Percentiles rank a stretch among this genome's conserved stretches.
Evolutionary conservation across 2,888 invertebrate species (phyloP).

Genomic region (Ellobium chinense): DNA sequence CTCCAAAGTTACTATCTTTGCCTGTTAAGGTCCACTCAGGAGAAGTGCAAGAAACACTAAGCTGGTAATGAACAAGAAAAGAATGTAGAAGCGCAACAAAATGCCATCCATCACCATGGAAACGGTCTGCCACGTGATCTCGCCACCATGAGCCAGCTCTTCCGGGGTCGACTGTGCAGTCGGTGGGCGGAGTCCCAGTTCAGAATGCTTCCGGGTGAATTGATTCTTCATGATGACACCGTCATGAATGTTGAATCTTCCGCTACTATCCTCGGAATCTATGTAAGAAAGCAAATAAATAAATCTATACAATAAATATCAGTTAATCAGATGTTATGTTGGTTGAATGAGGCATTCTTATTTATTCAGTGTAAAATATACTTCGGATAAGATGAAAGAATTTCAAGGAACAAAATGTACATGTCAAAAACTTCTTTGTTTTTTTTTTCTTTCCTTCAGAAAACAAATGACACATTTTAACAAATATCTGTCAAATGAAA

Average conservation of each 20-base stretch:
- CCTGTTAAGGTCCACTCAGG: background rate
- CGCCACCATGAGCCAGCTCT: background rate
- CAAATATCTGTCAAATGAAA: too few relatives aligned
- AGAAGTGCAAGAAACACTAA: background rate
- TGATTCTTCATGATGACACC: background rate
- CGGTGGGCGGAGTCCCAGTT: conserved; percentile 3
- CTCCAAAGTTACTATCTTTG: too few relatives aligned
- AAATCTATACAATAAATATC: too few relatives aligned
- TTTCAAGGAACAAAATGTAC: too few relatives aligned
- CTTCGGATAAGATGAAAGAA: too few relatives aligned
- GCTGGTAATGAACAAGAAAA: background rate
- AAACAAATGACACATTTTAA: too few relatives aligned
- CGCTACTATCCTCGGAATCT: background rate
- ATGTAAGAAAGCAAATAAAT: background rate
- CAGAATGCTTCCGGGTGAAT: background rate
- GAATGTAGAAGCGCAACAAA: background rate
- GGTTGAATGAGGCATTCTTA: too few relatives aligned
- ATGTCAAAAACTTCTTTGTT: too few relatives aligned
- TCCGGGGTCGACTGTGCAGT: background rate
- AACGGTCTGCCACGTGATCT: conserved; percentile 31
- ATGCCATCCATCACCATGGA: conserved; percentile 21
- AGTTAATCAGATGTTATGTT: too few relatives aligned
- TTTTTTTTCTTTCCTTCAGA: too few relatives aligned
- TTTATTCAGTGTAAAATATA: too few relatives aligned
- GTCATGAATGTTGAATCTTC: too few relatives aligned